A percentile compares a stretch with the other conserved stretches of the same genome.
These are phyloP conservation scores for Talpa occidentalis DNA, from an alignment of 2,113 vertebrate genomes.

Conservation along the genomic window DNA sequence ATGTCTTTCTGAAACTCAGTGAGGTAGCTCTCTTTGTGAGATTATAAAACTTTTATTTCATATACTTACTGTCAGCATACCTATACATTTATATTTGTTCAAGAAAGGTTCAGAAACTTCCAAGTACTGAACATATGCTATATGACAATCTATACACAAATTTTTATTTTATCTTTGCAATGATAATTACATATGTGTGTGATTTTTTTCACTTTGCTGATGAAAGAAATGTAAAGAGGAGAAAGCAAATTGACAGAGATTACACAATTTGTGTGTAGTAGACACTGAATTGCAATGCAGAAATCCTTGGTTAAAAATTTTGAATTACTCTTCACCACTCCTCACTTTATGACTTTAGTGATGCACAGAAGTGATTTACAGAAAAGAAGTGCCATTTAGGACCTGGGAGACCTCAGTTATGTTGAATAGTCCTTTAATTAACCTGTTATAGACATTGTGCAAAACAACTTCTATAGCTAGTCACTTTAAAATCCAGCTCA, in stretches of 20 bases:
- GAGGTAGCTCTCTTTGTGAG: not conserved
- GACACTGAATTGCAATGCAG: not conserved
- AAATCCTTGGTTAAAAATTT: not conserved
- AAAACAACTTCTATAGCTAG: not conserved
- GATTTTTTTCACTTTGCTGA: not conserved
- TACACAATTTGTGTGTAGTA: not conserved
- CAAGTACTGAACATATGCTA: not conserved
- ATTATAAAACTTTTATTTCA: not conserved
- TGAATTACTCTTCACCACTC: not conserved
- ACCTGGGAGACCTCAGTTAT: constrained; percentile 10
- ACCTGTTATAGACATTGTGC: not conserved
- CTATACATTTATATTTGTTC: not conserved
- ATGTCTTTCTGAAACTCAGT: not conserved
- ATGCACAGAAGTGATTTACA: not conserved
- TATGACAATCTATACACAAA: not conserved
- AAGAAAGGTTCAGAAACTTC: not conserved
- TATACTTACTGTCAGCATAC: not conserved
- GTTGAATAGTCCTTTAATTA: constrained; percentile 54
- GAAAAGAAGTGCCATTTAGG: not conserved
- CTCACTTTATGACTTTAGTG: not conserved
- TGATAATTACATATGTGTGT: not conserved
- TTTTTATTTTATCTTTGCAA: not conserved
- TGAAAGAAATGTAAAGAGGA: not conserved
- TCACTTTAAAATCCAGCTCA: constrained; percentile 46
- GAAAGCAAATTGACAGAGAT: constrained; percentile 28